Evolutionary conservation across 2,888 invertebrate genomes (phyloP).

Genomic region (Ophraella communa): DNA sequence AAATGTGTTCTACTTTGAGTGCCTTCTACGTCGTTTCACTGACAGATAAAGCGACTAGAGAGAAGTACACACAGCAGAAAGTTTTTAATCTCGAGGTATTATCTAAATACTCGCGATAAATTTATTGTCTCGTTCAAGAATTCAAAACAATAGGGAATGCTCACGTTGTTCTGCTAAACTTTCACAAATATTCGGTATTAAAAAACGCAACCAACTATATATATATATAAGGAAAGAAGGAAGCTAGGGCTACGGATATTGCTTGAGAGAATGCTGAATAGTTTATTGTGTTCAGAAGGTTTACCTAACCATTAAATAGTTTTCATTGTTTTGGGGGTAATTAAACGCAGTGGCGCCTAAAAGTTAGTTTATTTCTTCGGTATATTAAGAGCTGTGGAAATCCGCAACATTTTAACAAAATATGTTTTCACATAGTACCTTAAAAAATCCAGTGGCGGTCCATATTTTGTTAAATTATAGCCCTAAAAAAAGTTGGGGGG

Average conservation of each 20-base stretch:
- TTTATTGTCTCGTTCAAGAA: slow-evolving; percentile 7
- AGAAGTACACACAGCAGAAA: slow-evolving; percentile 1
- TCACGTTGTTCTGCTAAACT: not conserved
- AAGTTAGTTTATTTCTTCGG: too few species aligned
- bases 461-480: too few species aligned
- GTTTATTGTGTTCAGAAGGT: not conserved
- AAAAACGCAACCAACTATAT: not conserved
- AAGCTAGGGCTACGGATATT: not conserved
- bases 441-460: too few species aligned
- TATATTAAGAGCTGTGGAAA: too few species aligned
- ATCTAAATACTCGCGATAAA: slow-evolving; percentile 19
- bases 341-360: too few species aligned
- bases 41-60: slow-evolving; percentile 30
- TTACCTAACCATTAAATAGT: too few species aligned
- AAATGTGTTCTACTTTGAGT: slow-evolving; percentile 38
- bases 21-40: slow-evolving; percentile 35
- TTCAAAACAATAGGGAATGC: slow-evolving; percentile 7
- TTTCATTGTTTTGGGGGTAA: not conserved
- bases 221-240: not conserved
- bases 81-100: slow-evolving; percentile 16
- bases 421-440: too few species aligned
- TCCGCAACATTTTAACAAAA: too few species aligned
- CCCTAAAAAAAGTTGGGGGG: too few species aligned
- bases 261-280: not conserved
- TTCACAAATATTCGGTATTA: not conserved